Conservation (phyloP, 37 sponge, comb jelly and placozoan species). For the Amphimedon queenslandica region DNA sequence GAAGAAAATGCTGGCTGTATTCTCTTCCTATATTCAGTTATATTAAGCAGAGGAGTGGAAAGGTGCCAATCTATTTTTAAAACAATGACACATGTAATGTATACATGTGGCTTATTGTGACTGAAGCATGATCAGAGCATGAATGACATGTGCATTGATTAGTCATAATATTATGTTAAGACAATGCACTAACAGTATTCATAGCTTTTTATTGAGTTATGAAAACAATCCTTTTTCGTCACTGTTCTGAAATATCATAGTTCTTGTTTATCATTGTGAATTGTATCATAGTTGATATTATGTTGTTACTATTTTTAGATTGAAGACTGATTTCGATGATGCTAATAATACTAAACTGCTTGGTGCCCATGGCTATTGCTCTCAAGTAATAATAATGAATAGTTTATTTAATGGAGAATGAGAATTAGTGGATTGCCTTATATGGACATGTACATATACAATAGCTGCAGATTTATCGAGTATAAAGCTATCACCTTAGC, state of each 20-base stretch:
- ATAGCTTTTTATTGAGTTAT: too few species aligned
- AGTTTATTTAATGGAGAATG: background rate
- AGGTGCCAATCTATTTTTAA: conserved; percentile 7
- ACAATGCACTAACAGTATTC: too few species aligned
- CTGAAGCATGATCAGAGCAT: too few species aligned
- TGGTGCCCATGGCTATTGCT: conserved; percentile 84
- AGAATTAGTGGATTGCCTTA: background rate
- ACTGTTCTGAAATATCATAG: too few species aligned
- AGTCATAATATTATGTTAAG: too few species aligned
- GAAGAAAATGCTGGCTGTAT: conserved; percentile 45
- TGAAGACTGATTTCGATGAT: conserved; percentile 71
- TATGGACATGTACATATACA: too few species aligned
- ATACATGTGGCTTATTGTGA: background rate
- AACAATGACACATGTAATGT: background rate
- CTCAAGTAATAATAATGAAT: conserved; percentile 39
- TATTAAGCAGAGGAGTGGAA: conserved; percentile 47
- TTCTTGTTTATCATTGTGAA: background rate
- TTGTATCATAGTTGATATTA: conserved; percentile 1
- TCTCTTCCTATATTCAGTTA: conserved; percentile 51
- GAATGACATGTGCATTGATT: too few species aligned
- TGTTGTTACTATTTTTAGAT: conserved; percentile 10
- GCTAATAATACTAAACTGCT: conserved; percentile 43
- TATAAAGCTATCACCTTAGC: too few species aligned
- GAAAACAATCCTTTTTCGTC: too few species aligned
- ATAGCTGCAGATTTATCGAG: too few species aligned